A percentile compares a stretch with the other conserved stretches of the same genome.
Evolutionary conservation across 1,140 invertebrate species (phyloP).

Genomic region (Anastrepha obliqua): DNA sequence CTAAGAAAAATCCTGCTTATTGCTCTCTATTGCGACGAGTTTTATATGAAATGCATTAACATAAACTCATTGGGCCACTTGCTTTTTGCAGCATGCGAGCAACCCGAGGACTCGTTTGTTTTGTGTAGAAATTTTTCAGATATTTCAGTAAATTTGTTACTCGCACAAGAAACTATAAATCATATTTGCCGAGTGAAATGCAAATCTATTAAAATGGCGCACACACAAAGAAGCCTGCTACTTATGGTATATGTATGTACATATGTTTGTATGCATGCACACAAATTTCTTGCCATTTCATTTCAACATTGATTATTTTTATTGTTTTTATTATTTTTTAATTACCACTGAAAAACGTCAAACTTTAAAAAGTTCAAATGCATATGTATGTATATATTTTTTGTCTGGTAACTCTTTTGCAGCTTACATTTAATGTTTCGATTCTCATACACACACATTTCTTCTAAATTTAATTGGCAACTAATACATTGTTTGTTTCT

Average conservation of each 20-base stretch:
- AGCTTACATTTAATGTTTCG: neutral
- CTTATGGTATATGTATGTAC: neutral
- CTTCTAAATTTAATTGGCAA: conserved; percentile 16
- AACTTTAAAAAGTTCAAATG: neutral
- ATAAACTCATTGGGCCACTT: too few species aligned
- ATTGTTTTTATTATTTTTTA: neutral
- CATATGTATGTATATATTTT: neutral
- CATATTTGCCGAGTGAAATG: neutral
- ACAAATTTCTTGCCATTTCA: neutral
- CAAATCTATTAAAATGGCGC: neutral
- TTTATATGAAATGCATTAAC: too few species aligned
- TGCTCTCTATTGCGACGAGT: too few species aligned
- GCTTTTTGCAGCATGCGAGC: too few species aligned
- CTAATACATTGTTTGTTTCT: neutral
- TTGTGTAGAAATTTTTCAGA: too few species aligned
- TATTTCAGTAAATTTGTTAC: too few species aligned
- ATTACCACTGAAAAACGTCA: conserved; percentile 17
- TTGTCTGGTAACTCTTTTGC: neutral
- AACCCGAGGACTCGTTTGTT: too few species aligned
- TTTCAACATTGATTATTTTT: neutral
- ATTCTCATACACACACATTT: neutral
- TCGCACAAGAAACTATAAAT: too few species aligned
- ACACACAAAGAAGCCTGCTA: neutral
- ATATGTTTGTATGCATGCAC: neutral
- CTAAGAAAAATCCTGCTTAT: too few species aligned